These are phyloP conservation scores for Harpalus rubripes DNA, from an alignment of 2,888 invertebrate genomes.

Conservation along the genomic window DNA sequence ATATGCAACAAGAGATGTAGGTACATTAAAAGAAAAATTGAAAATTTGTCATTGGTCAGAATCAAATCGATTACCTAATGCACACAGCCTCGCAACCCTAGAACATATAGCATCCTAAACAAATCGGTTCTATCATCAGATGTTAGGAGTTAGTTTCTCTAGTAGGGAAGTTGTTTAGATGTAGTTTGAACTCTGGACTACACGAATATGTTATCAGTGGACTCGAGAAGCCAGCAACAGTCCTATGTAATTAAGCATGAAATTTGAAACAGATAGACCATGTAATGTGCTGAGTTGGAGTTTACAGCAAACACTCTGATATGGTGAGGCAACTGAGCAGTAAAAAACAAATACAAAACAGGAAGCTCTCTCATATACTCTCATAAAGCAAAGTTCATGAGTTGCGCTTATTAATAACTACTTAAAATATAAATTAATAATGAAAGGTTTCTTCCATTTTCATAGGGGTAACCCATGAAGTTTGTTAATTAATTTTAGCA, in stretches of 20 bases:
- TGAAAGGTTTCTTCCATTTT: background rate
- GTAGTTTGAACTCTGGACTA: too few relatives aligned
- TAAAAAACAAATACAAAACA: background rate
- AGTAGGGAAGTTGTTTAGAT: background rate
- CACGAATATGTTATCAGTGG: slow-evolving; percentile 1
- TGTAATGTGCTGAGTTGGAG: slow-evolving; percentile 10
- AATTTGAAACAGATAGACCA: slow-evolving; percentile 37
- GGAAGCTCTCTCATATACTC: background rate
- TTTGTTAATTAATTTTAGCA: background rate
- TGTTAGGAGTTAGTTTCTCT: slow-evolving; percentile 11
- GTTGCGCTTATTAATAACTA: too few relatives aligned
- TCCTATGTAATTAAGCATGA: slow-evolving; percentile 28
- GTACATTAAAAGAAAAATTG: too few relatives aligned
- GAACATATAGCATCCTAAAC: too few relatives aligned
- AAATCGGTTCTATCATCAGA: background rate
- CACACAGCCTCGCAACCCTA: too few relatives aligned
- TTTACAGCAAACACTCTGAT: background rate
- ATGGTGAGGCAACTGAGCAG: background rate
- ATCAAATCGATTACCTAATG: too few relatives aligned
- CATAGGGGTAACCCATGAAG: background rate
- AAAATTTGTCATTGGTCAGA: too few relatives aligned
- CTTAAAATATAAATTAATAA: background rate
- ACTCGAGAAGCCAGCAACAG: background rate
- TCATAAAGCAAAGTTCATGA: background rate
- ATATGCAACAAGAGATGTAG: too few relatives aligned